Conservation (phyloP, 2,888 invertebrate genomes). For the Apotomis turbidana region DNA sequence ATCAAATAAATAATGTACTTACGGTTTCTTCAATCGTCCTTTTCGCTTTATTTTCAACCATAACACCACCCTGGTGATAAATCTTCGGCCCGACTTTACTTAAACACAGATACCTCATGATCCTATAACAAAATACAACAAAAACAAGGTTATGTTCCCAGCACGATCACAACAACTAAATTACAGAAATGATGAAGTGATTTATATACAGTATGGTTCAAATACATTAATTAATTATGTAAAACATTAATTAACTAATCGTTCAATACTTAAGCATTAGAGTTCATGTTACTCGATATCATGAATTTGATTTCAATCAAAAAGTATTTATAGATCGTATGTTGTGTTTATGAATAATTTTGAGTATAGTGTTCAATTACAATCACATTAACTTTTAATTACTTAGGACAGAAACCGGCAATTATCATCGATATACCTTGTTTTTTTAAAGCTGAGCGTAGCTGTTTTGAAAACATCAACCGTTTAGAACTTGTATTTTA, state of each 20-base stretch:
- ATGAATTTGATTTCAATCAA: not conserved
- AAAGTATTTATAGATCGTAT: not conserved
- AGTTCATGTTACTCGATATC: constrained; percentile 36
- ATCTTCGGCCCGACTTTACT: constrained; percentile 5
- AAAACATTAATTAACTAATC: constrained; percentile 64
- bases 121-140: constrained; percentile 21
- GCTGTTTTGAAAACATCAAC: too few relatives aligned
- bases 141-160: constrained; percentile 27
- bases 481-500: too few relatives aligned
- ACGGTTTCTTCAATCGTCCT: constrained; percentile 45
- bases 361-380: not conserved
- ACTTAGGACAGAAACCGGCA: not conserved
- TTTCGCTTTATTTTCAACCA: constrained; percentile 14
- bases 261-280: constrained; percentile 45
- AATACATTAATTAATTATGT: constrained; percentile 64
- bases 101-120: constrained; percentile 24
- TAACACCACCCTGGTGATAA: not conserved
- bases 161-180: constrained; percentile 49
- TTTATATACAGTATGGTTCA: constrained; percentile 61
- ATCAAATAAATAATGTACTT: constrained; percentile 32
- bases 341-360: constrained; percentile 3
- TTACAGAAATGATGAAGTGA: constrained; percentile 48
- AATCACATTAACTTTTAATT: not conserved
- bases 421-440: not conserved
- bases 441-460: too few relatives aligned